Evolutionary conservation across 2,113 vertebrate species (phyloP).

Genomic region (Sapajus apella): DNA sequence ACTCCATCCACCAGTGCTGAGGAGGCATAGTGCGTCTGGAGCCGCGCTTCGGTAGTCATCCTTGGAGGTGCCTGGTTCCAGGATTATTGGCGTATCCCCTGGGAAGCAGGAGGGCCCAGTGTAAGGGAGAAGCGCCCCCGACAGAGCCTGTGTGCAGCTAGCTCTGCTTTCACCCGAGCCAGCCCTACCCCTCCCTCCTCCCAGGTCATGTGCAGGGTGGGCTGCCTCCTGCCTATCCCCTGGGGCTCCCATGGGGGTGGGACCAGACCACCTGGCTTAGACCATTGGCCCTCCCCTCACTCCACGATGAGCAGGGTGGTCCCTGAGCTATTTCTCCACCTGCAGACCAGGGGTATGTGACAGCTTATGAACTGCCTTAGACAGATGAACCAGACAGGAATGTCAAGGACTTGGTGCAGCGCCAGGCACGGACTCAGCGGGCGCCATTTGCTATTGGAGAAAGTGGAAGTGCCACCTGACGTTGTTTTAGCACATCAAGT

Average conservation of each 20-base stretch:
- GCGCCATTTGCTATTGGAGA: accelerated
- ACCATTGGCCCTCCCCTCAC: not conserved
- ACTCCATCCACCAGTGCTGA: accelerated
- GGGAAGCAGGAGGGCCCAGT: accelerated
- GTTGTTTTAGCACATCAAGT: accelerated
- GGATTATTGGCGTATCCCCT: accelerated
- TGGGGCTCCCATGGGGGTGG: not conserved
- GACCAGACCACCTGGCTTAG: not conserved
- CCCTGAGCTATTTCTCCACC: accelerated
- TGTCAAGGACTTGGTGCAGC: accelerated
- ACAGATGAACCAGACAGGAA: accelerated
- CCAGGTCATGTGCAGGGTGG: too few relatives aligned
- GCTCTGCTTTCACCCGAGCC: accelerated
- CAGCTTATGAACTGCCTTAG: accelerated
- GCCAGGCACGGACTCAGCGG: not conserved
- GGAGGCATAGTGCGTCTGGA: not conserved
- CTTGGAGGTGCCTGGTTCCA: too few relatives aligned
- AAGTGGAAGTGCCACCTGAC: not conserved
- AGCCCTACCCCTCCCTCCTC: not conserved
- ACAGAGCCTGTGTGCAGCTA: accelerated
- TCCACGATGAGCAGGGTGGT: accelerated
- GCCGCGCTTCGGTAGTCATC: accelerated
- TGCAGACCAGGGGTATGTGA: accelerated
- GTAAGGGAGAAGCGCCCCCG: too few relatives aligned
- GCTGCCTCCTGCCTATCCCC: not conserved